phyloP scores from a whole-genome alignment of 2,797 vertebrate species.

The Periparus ater region DNA sequence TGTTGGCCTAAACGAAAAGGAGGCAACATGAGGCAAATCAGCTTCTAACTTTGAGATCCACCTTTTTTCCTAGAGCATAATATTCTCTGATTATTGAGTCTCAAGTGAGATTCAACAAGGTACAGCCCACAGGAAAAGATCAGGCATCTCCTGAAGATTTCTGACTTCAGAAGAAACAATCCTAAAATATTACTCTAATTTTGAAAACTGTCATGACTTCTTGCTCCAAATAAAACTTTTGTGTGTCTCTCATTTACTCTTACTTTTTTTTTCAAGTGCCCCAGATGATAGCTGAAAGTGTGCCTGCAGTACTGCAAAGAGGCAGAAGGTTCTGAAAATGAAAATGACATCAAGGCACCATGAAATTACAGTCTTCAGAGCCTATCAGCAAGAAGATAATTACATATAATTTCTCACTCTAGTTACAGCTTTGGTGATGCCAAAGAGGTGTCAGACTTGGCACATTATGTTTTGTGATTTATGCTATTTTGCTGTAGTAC shows the following conservation, averaged over 20 bases:
- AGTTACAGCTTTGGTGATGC: slow-evolving; percentile 37
- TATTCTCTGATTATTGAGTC: neutral
- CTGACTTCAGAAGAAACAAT: neutral
- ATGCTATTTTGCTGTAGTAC: neutral
- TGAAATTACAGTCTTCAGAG: slow-evolving; percentile 62
- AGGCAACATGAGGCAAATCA: neutral
- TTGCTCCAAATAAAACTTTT: slow-evolving; percentile 6
- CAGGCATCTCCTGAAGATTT: neutral
- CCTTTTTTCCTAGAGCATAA: neutral
- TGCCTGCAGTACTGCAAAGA: slow-evolving; percentile 8
- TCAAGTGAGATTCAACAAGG: neutral
- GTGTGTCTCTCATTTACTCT: neutral
- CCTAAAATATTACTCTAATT: slow-evolving; percentile 24
- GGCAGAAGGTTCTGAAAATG: slow-evolving; percentile 38
- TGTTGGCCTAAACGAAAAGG: neutral
- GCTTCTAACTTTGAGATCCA: neutral
- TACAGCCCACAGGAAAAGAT: neutral
- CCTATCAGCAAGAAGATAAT: slow-evolving; percentile 51
- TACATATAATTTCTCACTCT: slow-evolving; percentile 52
- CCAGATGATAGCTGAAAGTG: neutral
- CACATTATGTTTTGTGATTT: slow-evolving; percentile 22
- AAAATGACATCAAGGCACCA: slow-evolving; percentile 54
- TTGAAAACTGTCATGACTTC: slow-evolving; percentile 4
- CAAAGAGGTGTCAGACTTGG: slow-evolving; percentile 28
- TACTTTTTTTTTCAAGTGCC: neutral